These are phyloP conservation scores for Ptychodera flava DNA, from an alignment of 35 echinoderm and acorn worm genomes.

Conservation along the genomic window DNA sequence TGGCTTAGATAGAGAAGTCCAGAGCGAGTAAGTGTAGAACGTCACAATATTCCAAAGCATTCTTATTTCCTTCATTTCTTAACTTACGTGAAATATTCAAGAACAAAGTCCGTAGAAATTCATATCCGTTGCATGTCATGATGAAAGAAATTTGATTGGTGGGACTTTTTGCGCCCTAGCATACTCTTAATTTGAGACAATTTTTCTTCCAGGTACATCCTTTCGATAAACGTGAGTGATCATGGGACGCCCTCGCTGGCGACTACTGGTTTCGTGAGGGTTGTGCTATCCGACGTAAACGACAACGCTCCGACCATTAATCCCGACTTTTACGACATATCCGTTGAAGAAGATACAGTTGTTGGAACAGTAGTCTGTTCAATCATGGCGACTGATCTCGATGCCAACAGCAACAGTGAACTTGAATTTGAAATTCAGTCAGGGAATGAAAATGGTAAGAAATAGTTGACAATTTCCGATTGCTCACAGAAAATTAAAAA, in stretches of 20 bases:
- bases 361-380: slow-evolving; percentile 52
- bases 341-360: slow-evolving; percentile 59
- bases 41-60: too few species aligned
- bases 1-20: background rate
- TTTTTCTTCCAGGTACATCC: background rate
- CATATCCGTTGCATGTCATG: too few species aligned
- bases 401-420: slow-evolving; percentile 64
- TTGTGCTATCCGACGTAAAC: slow-evolving; percentile 65
- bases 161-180: too few species aligned
- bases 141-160: too few species aligned
- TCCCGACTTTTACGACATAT: slow-evolving; percentile 36
- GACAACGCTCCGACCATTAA: slow-evolving; percentile 85
- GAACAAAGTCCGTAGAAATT: too few species aligned
- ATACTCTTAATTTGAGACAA: too few species aligned
- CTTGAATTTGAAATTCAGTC: slow-evolving; percentile 10
- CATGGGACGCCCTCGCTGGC: background rate
- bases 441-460: background rate
- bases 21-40: background rate
- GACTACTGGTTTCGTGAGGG: slow-evolving; percentile 16
- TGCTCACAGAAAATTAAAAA: too few species aligned
- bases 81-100: too few species aligned
- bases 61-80: too few species aligned
- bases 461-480: too few species aligned
- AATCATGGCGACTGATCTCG: slow-evolving; percentile 69
- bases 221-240: background rate